These are phyloP conservation scores for Macrophya alboannulata DNA, from an alignment of 2,888 invertebrate genomes.

Conservation along the genomic window DNA sequence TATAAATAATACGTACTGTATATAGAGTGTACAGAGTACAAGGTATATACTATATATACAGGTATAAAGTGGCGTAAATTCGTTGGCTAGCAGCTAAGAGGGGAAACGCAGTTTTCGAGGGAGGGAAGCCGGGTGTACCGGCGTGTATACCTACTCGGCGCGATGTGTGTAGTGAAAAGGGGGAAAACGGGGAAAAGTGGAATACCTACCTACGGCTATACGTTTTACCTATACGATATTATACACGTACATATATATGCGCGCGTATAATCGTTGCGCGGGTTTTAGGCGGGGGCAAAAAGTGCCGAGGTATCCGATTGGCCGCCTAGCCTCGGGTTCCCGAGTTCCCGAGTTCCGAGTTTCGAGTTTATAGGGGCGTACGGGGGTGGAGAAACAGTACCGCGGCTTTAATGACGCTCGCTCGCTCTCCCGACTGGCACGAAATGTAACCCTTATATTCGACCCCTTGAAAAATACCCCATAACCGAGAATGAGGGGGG, in stretches of 20 bases:
- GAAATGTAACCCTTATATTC: constrained; percentile 44
- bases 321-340: constrained; percentile 7
- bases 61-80: background rate
- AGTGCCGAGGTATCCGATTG: constrained; percentile 13
- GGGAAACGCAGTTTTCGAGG: background rate
- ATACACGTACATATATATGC: background rate
- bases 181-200: constrained; percentile 19
- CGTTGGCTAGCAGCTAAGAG: constrained; percentile 11
- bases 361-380: background rate
- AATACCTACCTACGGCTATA: background rate
- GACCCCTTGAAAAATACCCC: constrained; percentile 44
- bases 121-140: background rate
- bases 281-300: background rate
- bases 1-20: background rate
- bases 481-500: background rate
- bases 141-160: no score
- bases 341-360: background rate
- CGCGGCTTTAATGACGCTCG: constrained; percentile 48
- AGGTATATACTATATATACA: no score
- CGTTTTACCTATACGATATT: no score
- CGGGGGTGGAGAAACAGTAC: background rate
- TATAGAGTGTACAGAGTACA: background rate
- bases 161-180: background rate
- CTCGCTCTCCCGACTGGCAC: constrained; percentile 33
- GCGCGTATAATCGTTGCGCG: background rate